Conservation (phyloP, 2,888 invertebrate species). For the Xanthia icteritia region DNA sequence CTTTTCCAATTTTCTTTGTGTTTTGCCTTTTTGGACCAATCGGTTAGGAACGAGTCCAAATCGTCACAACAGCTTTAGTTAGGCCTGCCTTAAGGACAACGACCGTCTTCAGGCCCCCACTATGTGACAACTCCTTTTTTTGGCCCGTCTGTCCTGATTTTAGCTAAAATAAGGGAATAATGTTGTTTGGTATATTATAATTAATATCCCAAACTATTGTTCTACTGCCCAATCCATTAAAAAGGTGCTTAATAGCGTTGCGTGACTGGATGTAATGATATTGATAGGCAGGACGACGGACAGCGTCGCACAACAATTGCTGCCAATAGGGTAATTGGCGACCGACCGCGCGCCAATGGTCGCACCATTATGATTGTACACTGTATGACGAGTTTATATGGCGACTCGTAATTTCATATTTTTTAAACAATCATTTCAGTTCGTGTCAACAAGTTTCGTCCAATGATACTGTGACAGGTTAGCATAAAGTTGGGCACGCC, state of each 20-base stretch:
- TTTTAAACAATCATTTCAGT: neutral
- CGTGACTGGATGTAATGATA: slow-evolving; percentile 59
- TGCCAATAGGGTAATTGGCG: slow-evolving; percentile 89
- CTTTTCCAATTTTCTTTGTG: neutral
- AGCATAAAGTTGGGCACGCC: no score
- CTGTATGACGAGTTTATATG: slow-evolving; percentile 61
- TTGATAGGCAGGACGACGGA: slow-evolving; percentile 76
- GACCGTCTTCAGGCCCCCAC: no score
- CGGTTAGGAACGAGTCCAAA: neutral
- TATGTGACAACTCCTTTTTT: neutral
- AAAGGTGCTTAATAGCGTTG: slow-evolving; percentile 23
- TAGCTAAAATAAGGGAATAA: neutral
- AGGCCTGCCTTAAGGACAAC: neutral
- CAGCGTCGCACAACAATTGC: slow-evolving; percentile 90
- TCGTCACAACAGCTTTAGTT: neutral
- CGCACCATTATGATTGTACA: slow-evolving; percentile 85
- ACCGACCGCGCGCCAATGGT: slow-evolving; percentile 88
- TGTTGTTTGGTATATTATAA: neutral
- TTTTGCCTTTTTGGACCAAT: neutral
- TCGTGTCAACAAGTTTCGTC: neutral
- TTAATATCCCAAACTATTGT: neutral
- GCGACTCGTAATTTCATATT: no score
- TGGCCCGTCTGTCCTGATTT: neutral
- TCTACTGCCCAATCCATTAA: slow-evolving; percentile 4
- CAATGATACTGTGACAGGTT: neutral